Percentiles rank a stretch among this genome's conserved stretches.
These are phyloP conservation scores for Galeruca laticollis DNA, from an alignment of 2,888 invertebrate species.

Conservation along the genomic window DNA sequence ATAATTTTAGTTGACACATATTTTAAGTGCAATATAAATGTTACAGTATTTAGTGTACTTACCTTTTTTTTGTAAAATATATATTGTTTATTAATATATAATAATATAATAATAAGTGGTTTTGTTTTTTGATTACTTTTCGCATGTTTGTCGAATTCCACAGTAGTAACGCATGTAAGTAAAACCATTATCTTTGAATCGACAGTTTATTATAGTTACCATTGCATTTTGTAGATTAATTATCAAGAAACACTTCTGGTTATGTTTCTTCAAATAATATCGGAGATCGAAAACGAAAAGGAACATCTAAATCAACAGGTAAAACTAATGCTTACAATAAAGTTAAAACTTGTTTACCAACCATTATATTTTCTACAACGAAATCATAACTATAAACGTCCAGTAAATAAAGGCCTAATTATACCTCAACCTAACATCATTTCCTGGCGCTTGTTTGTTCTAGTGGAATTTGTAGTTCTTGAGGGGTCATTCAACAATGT, in stretches of 20 bases:
- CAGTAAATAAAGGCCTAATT: no score
- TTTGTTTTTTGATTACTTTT: background rate
- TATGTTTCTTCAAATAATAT: slow-evolving; percentile 32
- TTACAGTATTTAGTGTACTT: slow-evolving; percentile 9
- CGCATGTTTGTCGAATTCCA: slow-evolving; percentile 6
- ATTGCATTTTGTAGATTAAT: slow-evolving; percentile 19
- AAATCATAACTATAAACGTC: no score
- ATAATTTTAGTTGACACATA: background rate
- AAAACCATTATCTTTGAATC: background rate
- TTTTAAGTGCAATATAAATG: background rate
- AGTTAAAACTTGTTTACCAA: no score
- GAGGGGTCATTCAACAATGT: no score
- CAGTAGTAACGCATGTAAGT: slow-evolving; percentile 12
- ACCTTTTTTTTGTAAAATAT: slow-evolving; percentile 5
- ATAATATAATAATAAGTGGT: no score
- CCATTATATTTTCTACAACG: no score
- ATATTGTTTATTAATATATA: background rate
- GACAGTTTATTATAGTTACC: background rate
- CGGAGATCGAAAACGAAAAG: slow-evolving; percentile 47
- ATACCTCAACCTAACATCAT: no score
- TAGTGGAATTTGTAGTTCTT: no score
- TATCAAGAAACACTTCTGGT: slow-evolving; percentile 26
- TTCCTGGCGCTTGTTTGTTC: no score
- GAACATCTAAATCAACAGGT: slow-evolving; percentile 45
- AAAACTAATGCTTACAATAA: slow-evolving; percentile 16